Evolutionary conservation across 2,888 invertebrate species (phyloP), one percentile per base, ranked within the genome.

Genomic region (Myathropa florea): DNA sequence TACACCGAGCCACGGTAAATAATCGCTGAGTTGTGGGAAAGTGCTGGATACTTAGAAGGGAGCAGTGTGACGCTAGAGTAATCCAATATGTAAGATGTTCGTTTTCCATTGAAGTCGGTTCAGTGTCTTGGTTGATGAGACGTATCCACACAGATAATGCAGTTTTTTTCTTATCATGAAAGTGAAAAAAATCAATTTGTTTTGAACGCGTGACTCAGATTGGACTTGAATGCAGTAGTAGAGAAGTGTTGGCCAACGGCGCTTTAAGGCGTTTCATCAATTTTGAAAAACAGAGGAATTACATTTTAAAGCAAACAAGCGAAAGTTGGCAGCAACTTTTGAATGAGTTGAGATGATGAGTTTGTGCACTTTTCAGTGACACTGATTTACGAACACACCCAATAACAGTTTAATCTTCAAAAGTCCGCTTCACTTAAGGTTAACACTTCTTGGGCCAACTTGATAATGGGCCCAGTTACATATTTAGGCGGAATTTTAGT

Each of bases 1-100:
- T 10, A 30, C 72, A 46, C 30, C 30, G 30, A 18, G 33, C 33
- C 55, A 28, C 14, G 6, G 61, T 30, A 30, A 72, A 72, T 30
- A 72, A 63, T 61, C 63, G 72, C 72, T 72, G 72, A 63, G 23
- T 53, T 53, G 30, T 30, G 28, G 71, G 39, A 71, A 46, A 18
- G 46, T 7, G 46, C 7, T n/a, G 7, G 18, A 2, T 7, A 46
- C 46, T 18, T 18, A 7, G 7, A 46, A 46, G 2, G 46, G 46
- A 46, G 7, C 18, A 18, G n/a, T 18, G 18, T 46, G 46, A 46
- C 39, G 39, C 7, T 18, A 18, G 7, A 46, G 46, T 46, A 46
- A 46, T 46, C 46, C 46, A 18, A 46, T 46, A 18, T 7, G 4
- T 18, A 1, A 18, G 46, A 18, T 46, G 6, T 46, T 4, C 46